Evolutionary conservation across 2,113 vertebrate genomes (phyloP).

Genomic region (Camelus dromedarius): DNA sequence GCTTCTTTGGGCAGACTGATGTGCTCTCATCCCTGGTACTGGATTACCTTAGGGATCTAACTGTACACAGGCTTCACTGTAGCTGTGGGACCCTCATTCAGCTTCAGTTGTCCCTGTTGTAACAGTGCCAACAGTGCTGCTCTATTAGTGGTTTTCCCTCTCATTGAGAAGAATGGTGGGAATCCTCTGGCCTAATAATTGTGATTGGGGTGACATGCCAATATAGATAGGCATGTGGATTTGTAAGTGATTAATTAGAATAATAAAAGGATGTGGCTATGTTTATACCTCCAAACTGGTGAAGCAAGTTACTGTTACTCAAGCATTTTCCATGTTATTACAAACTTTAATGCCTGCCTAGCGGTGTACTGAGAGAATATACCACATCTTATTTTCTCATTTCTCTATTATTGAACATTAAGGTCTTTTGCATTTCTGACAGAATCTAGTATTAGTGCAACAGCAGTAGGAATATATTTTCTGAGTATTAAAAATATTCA

Average conservation of each 20-base stretch:
- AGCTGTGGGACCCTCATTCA: neutral
- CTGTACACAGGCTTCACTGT: accelerated
- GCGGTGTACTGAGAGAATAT: neutral
- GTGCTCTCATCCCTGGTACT: neutral
- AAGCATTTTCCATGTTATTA: slow-evolving; percentile 30
- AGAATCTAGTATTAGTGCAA: slow-evolving; percentile 22
- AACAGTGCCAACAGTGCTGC: neutral
- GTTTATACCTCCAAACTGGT: neutral
- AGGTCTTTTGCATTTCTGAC: slow-evolving; percentile 36
- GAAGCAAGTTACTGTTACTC: slow-evolving; percentile 5
- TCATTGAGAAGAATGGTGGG: neutral
- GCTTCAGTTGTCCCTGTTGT: accelerated
- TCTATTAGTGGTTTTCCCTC: neutral
- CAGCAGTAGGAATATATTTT: neutral
- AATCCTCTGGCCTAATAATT: neutral
- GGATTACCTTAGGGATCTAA: neutral
- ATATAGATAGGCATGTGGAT: neutral
- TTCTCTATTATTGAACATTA: slow-evolving; percentile 40
- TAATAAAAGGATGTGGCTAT: slow-evolving; percentile 1
- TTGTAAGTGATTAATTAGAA: slow-evolving; percentile 33
- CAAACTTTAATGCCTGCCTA: neutral
- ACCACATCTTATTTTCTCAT: slow-evolving; percentile 40
- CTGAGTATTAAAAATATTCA: slow-evolving; percentile 6
- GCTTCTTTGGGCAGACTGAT: neutral
- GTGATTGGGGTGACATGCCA: neutral